Conservation (phyloP, 2,113 vertebrate genomes). For the Macrotis lagotis region DNA sequence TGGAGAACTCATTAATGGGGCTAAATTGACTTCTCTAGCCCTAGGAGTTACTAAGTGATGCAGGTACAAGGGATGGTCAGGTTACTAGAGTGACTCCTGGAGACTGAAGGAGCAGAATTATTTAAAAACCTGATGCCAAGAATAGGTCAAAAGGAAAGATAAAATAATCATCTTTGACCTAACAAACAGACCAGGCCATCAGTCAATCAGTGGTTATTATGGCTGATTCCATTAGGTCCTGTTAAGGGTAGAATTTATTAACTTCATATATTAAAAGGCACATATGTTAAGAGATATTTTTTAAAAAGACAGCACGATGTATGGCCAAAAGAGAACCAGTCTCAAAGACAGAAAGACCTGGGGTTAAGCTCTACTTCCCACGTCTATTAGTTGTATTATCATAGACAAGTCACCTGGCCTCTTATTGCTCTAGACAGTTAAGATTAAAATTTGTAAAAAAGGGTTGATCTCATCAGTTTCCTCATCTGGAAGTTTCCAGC, state of each 20-base stretch:
- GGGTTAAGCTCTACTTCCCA: neutral
- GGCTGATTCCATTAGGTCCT: neutral
- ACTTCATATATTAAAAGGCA: neutral
- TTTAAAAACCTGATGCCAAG: neutral
- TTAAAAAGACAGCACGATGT: neutral
- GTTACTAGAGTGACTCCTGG: neutral
- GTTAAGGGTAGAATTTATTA: neutral
- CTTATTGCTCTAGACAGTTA: neutral
- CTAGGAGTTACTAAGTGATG: constrained; percentile 27
- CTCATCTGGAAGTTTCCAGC: neutral
- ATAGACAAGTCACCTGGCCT: neutral
- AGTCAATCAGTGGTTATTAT: neutral
- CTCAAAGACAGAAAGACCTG: neutral
- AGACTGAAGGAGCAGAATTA: neutral
- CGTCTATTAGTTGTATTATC: neutral
- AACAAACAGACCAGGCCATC: neutral
- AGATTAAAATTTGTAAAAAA: neutral
- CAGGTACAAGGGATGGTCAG: neutral
- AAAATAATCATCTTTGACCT: neutral
- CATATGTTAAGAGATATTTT: neutral
- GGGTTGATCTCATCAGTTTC: neutral
- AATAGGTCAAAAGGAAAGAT: neutral
- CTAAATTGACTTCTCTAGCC: constrained; percentile 30
- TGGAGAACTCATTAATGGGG: neutral
- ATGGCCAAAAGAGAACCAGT: neutral